Percentiles rank a stretch among this genome's conserved stretches.
Evolutionary conservation across 1,140 invertebrate genomes (phyloP).

Genomic region (Palaemon carinicauda): DNA sequence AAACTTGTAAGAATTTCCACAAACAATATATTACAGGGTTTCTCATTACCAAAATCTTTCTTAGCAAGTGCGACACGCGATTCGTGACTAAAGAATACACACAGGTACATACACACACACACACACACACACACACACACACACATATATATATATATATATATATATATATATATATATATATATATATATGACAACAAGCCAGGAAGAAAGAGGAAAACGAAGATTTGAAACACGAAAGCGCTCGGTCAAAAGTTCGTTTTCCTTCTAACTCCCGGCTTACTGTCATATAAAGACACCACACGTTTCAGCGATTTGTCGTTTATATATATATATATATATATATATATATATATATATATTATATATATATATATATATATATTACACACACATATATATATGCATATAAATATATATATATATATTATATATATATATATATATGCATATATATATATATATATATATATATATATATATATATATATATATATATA

Average conservation of each 20-base stretch:
- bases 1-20: no score
- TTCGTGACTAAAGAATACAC: no score
- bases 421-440: constrained; percentile 2
- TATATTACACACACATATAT: background rate
- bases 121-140: background rate
- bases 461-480: background rate
- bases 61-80: no score
- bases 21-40: no score
- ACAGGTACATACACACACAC: background rate
- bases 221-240: no score
- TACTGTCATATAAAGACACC: no score
- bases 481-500: background rate
- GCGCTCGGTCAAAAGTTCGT: no score
- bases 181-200: background rate
- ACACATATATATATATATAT: background rate
- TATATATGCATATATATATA: background rate
- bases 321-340: background rate
- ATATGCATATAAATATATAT: background rate
- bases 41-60: no score
- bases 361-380: background rate
- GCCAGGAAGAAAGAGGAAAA: no score
- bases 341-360: background rate
- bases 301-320: no score
- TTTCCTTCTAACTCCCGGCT: no score
- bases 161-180: background rate